phyloP scores from a whole-genome alignment of 2,797 vertebrate genomes.

The Dendrocincla tyrannina region DNA sequence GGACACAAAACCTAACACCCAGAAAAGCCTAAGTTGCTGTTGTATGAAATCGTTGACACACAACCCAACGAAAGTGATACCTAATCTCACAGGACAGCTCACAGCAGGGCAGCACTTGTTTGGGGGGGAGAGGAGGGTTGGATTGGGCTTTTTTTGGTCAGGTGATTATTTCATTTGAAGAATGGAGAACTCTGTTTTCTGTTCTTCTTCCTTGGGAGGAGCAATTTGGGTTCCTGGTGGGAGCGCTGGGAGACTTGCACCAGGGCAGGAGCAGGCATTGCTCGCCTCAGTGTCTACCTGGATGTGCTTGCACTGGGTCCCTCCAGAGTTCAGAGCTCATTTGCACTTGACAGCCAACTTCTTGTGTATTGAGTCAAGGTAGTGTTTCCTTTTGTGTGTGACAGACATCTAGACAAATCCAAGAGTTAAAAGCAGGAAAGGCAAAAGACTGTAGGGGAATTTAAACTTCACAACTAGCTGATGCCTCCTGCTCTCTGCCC shows the following conservation, averaged over 20 bases:
- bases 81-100: background rate
- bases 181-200: background rate
- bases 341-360: background rate
- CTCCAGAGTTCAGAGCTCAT: rapidly evolving
- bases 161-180: background rate
- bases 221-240: background rate
- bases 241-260: background rate
- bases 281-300: background rate
- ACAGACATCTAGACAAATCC: background rate
- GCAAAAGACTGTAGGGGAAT: background rate
- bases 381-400: background rate
- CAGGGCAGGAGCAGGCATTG: background rate
- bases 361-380: rapidly evolving
- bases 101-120: background rate
- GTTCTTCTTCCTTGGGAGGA: background rate
- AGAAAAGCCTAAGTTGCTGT: background rate
- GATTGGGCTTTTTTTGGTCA: background rate
- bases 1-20: rapidly evolving
- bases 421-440: background rate
- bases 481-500: background rate
- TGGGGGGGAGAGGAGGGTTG: background rate
- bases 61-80: background rate
- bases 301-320: background rate
- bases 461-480: background rate
- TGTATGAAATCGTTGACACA: background rate